These are phyloP conservation scores for Okamejei kenojei DNA, from an alignment of 2,797 vertebrate species.

Conservation along the genomic window DNA sequence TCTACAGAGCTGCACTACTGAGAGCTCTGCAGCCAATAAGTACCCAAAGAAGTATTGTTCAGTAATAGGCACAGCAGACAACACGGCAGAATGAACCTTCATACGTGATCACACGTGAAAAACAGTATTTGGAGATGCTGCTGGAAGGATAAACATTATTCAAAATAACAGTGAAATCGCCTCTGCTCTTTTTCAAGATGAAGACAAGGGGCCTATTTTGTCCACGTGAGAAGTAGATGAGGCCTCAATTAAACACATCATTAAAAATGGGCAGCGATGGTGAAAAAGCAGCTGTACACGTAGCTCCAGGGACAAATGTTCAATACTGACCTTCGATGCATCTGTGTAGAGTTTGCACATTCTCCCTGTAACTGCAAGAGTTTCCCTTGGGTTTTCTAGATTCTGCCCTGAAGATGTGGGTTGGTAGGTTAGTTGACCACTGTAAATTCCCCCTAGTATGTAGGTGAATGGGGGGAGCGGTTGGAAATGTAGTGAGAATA, in stretches of 20 bases:
- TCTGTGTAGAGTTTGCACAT: too few species aligned
- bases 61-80: neutral
- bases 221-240: neutral
- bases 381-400: too few species aligned
- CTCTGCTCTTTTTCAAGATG: neutral
- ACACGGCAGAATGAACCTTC: neutral
- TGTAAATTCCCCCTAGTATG: too few species aligned
- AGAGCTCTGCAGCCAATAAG: neutral
- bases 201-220: neutral
- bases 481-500: too few species aligned
- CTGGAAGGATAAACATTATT: neutral
- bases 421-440: too few species aligned
- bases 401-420: too few species aligned
- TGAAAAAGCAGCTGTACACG: too few species aligned
- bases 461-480: too few species aligned
- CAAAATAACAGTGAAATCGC: neutral
- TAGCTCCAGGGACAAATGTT: too few species aligned
- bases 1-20: neutral
- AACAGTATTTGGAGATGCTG: neutral
- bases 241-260: neutral
- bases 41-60: neutral
- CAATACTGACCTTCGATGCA: too few species aligned
- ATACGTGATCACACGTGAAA: neutral
- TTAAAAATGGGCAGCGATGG: neutral
- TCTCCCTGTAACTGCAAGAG: too few species aligned